These are phyloP conservation scores for Bufotes viridis DNA, from an alignment of 2,797 vertebrate genomes.

Conservation along the genomic window DNA sequence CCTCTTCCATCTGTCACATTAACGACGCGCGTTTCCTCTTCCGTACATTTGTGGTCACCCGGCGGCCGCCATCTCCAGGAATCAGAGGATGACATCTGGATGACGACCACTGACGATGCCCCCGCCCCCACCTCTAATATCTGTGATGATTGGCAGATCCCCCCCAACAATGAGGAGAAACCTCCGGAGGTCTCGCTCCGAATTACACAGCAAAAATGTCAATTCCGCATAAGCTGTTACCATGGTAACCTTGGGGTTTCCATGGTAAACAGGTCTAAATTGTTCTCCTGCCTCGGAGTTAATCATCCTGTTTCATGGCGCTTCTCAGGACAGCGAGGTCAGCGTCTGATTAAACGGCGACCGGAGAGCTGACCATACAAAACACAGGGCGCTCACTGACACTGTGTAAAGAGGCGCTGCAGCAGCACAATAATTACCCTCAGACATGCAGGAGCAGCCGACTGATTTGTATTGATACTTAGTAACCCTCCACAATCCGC, in stretches of 20 bases:
- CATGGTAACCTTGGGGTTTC: slow-evolving; percentile 44
- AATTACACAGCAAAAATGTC: slow-evolving; percentile 53
- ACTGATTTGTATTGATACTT: neutral
- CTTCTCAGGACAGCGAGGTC: neutral
- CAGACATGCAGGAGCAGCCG: neutral
- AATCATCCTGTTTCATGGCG: slow-evolving; percentile 19
- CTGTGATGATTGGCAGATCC: neutral
- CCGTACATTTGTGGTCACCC: too few relatives aligned
- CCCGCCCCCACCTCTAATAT: neutral
- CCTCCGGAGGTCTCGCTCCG: neutral
- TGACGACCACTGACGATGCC: neutral
- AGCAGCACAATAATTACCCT: neutral
- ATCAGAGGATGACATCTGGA: too few relatives aligned
- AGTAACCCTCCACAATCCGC: neutral
- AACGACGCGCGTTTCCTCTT: too few relatives aligned
- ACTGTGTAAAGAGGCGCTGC: neutral
- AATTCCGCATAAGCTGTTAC: slow-evolving; percentile 41
- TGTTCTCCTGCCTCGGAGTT: slow-evolving; percentile 31
- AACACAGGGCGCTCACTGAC: neutral
- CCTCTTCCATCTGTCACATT: too few relatives aligned
- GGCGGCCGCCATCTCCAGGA: too few relatives aligned
- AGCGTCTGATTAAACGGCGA: neutral
- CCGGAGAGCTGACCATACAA: neutral
- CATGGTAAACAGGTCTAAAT: slow-evolving; percentile 54
- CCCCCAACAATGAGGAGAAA: neutral